Conservation (phyloP, 1,140 invertebrate genomes). For the Tetranychus cinnabarinus region DNA sequence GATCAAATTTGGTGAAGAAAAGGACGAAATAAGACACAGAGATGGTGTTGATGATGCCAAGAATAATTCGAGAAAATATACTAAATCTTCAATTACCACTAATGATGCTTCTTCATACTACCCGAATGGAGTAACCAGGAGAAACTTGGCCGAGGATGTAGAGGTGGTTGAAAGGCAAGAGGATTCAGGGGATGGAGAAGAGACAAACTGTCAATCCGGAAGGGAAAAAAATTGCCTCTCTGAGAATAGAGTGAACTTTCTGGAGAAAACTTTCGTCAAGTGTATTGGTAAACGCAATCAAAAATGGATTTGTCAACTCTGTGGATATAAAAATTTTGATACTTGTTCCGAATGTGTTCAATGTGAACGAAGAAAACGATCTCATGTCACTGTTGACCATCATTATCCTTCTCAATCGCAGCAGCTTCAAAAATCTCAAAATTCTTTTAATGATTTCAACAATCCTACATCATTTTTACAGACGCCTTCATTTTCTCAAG, state of each 20-base stretch:
- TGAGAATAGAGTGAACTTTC: conserved; percentile 6
- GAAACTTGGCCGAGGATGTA: neutral
- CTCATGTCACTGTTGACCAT: neutral
- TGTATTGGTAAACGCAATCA: conserved; percentile 12
- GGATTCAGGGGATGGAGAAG: neutral
- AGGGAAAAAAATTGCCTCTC: no score
- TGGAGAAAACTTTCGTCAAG: conserved; percentile 14
- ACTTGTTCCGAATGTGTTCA: conserved; percentile 15
- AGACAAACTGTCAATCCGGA: no score
- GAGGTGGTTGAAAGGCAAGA: conserved; percentile 1
- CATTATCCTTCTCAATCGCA: neutral
- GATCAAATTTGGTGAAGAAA: no score
- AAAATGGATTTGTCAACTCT: conserved; percentile 14
- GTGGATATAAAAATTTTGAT: conserved; percentile 14
- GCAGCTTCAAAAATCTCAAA: neutral
- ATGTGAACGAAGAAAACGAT: conserved; percentile 6
- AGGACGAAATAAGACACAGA: no score
- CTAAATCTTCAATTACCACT: no score
- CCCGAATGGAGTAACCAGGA: no score
- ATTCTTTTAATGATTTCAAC: neutral
- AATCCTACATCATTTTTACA: neutral
- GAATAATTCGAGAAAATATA: no score
- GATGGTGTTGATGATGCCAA: no score
- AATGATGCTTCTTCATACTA: no score
- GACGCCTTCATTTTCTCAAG: neutral